Evolutionary conservation across 2,113 vertebrate genomes (phyloP).

Genomic region (Trachemys scripta): DNA sequence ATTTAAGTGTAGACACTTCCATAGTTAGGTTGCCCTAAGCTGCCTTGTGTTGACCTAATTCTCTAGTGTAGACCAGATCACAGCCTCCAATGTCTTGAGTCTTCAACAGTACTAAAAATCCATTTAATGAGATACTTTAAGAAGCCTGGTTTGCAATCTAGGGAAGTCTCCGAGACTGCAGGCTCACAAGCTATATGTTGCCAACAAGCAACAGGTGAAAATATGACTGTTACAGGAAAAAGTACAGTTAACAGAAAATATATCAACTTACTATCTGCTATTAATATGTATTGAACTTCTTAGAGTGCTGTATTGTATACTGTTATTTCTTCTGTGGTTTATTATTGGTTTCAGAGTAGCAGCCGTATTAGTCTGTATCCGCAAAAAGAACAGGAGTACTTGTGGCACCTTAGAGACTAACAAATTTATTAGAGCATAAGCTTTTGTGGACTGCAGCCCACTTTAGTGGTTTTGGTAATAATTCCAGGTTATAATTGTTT

Average conservation of each 20-base stretch:
- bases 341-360: neutral
- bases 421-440: too few species aligned
- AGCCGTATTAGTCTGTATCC: too few species aligned
- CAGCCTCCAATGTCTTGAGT: neutral
- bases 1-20: neutral
- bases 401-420: too few species aligned
- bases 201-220: neutral
- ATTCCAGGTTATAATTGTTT: neutral
- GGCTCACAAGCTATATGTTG: neutral
- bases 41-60: neutral
- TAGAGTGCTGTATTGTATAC: neutral
- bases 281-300: neutral
- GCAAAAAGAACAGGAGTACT: too few species aligned
- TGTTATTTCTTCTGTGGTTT: neutral
- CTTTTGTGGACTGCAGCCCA: too few species aligned
- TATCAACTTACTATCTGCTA: neutral
- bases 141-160: neutral
- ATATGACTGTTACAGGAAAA: neutral
- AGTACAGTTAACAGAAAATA: neutral
- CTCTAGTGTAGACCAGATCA: neutral
- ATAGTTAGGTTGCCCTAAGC: neutral
- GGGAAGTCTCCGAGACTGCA: neutral
- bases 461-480: neutral
- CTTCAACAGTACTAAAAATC: neutral
- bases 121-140: neutral